These are phyloP conservation scores for Metopia argyrocephala DNA, from an alignment of 2,888 invertebrate genomes.

Conservation along the genomic window DNA sequence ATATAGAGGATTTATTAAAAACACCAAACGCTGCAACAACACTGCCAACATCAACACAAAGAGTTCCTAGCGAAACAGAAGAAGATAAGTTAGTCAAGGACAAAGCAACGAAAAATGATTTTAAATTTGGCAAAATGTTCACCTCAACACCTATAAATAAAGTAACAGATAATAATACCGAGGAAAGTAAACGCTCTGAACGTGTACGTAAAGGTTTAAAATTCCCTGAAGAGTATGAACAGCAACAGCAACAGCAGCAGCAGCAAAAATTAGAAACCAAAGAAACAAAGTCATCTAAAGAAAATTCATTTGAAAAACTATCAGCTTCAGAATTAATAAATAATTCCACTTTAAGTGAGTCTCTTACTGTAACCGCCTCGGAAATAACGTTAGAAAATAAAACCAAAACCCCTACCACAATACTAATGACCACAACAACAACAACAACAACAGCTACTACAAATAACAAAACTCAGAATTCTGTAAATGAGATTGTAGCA, in stretches of 20 bases:
- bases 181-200: conserved; percentile 2
- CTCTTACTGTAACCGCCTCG: conserved; percentile 43
- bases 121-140: conserved; percentile 66
- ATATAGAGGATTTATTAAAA: conserved; percentile 70
- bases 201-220: conserved; percentile 66
- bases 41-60: conserved; percentile 47
- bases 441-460: conserved; percentile 22
- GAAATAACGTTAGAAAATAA: conserved; percentile 32
- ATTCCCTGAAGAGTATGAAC: conserved; percentile 59
- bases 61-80: conserved; percentile 41
- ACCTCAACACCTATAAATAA: conserved; percentile 73
- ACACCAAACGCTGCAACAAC: conserved; percentile 70
- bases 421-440: conserved; percentile 38
- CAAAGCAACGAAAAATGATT: conserved; percentile 40
- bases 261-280: conserved; percentile 57
- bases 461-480: conserved; percentile 39
- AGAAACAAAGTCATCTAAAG: conserved; percentile 40
- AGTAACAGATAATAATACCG: conserved; percentile 49
- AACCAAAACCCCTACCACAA: conserved; percentile 47
- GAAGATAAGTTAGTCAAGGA: conserved; percentile 46
- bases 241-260: conserved; percentile 6
- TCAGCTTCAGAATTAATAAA: conserved; percentile 33
- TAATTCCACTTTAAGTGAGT: conserved; percentile 28
- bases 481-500: conserved; percentile 22
- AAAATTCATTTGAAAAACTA: conserved; percentile 45